These are phyloP conservation scores for Barypeithes pellucidus DNA, from an alignment of 2,888 invertebrate species.

Conservation along the genomic window DNA sequence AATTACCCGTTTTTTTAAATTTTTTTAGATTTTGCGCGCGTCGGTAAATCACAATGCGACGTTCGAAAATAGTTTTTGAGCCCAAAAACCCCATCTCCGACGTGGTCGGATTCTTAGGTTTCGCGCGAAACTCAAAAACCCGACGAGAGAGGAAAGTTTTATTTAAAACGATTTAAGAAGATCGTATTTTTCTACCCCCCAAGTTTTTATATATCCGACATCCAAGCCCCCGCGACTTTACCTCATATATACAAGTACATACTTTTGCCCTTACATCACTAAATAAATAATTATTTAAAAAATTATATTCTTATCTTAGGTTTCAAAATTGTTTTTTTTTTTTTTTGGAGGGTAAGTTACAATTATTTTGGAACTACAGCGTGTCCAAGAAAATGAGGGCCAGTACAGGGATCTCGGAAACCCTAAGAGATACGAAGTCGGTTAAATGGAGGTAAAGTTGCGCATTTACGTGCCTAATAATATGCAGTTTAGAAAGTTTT, in stretches of 20 bases:
- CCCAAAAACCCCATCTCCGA: constrained; percentile 30
- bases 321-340: constrained; percentile 29
- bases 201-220: constrained; percentile 36
- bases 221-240: constrained; percentile 31
- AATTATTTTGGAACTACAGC: no score
- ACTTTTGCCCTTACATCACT: constrained; percentile 45
- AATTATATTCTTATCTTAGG: constrained; percentile 50
- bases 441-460: no score
- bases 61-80: constrained; percentile 40
- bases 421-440: no score
- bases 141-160: constrained; percentile 13
- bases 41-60: constrained; percentile 12
- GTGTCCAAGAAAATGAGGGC: no score
- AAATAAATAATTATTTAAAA: constrained; percentile 51
- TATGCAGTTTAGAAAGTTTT: no score
- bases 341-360: constrained; percentile 6
- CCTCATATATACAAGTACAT: constrained; percentile 52
- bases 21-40: neutral
- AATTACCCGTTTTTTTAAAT: neutral
- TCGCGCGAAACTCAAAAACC: constrained; percentile 4
- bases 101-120: constrained; percentile 22
- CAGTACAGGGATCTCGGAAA: no score
- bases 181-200: constrained; percentile 1
- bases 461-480: no score
- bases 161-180: constrained; percentile 38